phyloP scores from a whole-genome alignment of 2,888 invertebrate genomes.

The Ophion slaviceki region DNA sequence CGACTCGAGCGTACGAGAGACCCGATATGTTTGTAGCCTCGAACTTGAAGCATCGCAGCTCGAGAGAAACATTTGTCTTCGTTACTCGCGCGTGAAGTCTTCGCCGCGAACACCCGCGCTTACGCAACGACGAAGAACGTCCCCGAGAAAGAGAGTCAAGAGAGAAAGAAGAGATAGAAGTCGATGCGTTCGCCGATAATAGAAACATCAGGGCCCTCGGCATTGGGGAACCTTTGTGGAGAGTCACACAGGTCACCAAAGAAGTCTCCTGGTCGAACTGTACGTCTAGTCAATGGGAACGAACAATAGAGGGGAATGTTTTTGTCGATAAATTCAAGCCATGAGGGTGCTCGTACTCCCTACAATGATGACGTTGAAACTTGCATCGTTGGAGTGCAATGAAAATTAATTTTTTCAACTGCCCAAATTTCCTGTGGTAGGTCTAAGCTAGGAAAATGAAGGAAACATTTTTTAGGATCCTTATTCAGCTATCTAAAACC shows the following conservation, averaged over 20 bases:
- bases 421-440: no score
- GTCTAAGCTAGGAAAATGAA: no score
- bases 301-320: neutral
- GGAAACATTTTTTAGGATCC: no score
- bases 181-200: conserved; percentile 55
- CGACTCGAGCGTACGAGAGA: neutral
- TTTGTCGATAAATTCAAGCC: conserved; percentile 9
- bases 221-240: conserved; percentile 8
- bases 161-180: neutral
- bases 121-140: conserved; percentile 60
- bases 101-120: conserved; percentile 47
- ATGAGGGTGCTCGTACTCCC: neutral
- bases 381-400: no score
- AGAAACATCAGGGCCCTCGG: conserved; percentile 53
- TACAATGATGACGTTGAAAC: no score
- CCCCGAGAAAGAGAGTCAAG: conserved; percentile 9
- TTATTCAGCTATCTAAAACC: no score
- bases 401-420: no score
- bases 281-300: neutral
- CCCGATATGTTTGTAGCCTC: conserved; percentile 14
- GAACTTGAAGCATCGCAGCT: conserved; percentile 40
- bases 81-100: conserved; percentile 62
- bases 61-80: conserved; percentile 58
- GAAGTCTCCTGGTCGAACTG: neutral
- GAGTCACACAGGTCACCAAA: conserved; percentile 26